Base-by-base conservation (phyloP, 2,888 invertebrate species). In the Pyrochroa serraticornis region DNA sequence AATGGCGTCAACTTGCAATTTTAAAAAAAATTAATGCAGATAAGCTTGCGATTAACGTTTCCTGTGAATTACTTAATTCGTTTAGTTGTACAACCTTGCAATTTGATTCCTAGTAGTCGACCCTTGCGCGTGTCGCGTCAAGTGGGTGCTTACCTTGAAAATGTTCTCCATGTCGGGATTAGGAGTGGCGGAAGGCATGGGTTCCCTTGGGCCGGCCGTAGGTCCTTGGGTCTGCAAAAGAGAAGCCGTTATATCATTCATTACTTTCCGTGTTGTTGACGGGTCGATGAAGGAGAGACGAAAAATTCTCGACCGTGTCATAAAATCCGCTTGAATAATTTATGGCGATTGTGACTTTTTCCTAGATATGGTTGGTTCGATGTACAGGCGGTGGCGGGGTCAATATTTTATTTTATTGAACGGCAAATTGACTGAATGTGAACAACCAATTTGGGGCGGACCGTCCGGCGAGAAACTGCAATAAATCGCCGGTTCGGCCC, bases 131-230 rank as follows among this genome's bases (percentile, higher is more conserved):
- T 22, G 22, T 32, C 12, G 50, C 35, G 38, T 44, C 30, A 55
- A 52, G 37, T 22, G 34, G 36, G 46, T 53, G 67, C 75, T 78
- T 77, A 87, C 88, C 84, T 87, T 87, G 73, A 88, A 81, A 75
- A 88, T 88, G 78, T 83, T 85, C 76, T 88, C 87, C 75, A 87
- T 83, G 69, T 82, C 81, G 43, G 72, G 52, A 39, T 64, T 66
- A 36, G 75, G 75, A 43, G 73, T 75, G 75, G 84, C 84, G 70
- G 83, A 72, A 58, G 76, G 74, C 56, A 72, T 66, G 52, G 72
- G 60, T 60, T 75, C 74, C 59, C 73, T 82, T 70, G 82, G 80
- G 55, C 74, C 74, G 55, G 77, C 75, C 68, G 77, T 72, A 63
- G 76, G 69, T 54, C 67, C 77, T 65, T 77, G 72, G 55, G 70